phyloP scores from a whole-genome alignment of 2,113 vertebrate genomes.

The Aplodontia rufa region DNA sequence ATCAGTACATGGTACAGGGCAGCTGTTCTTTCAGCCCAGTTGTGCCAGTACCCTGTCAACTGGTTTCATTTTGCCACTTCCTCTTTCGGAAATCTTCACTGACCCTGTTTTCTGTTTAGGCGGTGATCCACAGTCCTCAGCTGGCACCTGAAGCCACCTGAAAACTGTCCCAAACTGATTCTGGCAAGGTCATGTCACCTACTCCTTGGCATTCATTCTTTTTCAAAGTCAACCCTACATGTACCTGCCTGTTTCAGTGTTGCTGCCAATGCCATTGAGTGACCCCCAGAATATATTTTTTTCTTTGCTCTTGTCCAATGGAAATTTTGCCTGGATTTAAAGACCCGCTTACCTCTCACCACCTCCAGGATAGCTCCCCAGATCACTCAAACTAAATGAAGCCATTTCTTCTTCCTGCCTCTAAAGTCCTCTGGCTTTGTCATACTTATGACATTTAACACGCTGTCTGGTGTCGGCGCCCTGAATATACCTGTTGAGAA shows the following conservation, averaged over 20 bases:
- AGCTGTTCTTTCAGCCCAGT: neutral
- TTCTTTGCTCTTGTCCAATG: neutral
- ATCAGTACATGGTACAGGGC: neutral
- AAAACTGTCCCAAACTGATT: neutral
- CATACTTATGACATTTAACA: neutral
- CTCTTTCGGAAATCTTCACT: neutral
- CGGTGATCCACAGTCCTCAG: neutral
- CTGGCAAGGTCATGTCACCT: neutral
- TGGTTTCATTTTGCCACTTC: neutral
- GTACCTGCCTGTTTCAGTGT: neutral
- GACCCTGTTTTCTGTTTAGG: neutral
- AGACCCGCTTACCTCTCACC: neutral
- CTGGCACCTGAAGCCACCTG: neutral
- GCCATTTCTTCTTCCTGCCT: neutral
- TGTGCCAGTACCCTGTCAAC: neutral
- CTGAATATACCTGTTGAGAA: neutral
- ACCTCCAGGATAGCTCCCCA: neutral
- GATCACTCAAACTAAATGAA: neutral
- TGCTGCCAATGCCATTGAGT: neutral
- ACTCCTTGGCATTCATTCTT: neutral
- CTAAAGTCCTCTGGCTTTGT: neutral
- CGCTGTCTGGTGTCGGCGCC: neutral
- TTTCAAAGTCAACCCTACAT: neutral
- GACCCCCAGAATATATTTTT: neutral
- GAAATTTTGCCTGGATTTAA: neutral